Base-by-base conservation (phyloP, 2,888 invertebrate species). In the Drosophila diplacantha region DNA sequence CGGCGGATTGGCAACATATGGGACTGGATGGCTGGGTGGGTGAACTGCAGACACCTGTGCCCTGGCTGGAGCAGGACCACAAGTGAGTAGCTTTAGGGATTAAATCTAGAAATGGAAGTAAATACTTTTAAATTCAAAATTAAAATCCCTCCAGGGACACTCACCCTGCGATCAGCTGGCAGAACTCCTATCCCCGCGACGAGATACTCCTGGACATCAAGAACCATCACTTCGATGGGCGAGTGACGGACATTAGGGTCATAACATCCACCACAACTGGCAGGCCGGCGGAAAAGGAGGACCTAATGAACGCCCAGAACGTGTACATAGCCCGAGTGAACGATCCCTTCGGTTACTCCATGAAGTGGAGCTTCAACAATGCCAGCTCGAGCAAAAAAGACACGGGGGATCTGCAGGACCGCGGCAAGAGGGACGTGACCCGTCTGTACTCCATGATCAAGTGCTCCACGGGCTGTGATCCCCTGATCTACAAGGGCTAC, bases 381-480 rank as follows among this genome's bases (percentile, higher is more conserved):
- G 67, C 64, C 5, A 73, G 52, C 46, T 9, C 26, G 5, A 16
- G 26, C 16, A 38, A 5, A 12, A 16, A 9, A 4, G 59, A 22
- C 54, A 51, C 2, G 12, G 12, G 12, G 18, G 12, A n/a, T 3
- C n/a, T 6, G 14, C 38, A 35, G 12, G 88, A 88, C 38, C 89
- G 95, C 12, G 90, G 91, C 24, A 94, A 94, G 85, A 91, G 95
- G 2, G 94, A 93, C 38, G 94, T 95, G 0, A 86, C 93, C 12
- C 93, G 95, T 80, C 90, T 96, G 18, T 96, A 95, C 88, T 95
- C 95, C 71, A 96, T 96, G 95, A 91, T 96, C 66, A 91, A 92
- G 62, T 96, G 96, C 81, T 93, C 95, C 2, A 95, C 95, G 0
- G 94, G 94, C 5, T 96, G 96, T 81, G 93, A 95, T 85, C 96